Conservation (phyloP, 2,888 invertebrate genomes). For the Idaea biselata region DNA sequence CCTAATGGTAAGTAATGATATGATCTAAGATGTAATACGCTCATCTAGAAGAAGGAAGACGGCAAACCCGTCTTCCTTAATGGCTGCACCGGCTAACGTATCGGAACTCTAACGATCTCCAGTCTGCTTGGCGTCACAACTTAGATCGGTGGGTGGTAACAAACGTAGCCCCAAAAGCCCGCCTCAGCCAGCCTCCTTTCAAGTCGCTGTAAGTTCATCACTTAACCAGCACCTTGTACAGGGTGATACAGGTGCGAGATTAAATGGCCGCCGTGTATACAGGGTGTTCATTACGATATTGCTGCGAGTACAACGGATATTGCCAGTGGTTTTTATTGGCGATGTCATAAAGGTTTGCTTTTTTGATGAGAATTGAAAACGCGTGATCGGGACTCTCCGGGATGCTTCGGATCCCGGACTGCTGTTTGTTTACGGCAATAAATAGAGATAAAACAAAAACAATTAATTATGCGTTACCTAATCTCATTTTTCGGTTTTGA, state of each 20-base stretch:
- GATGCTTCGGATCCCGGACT: slow-evolving; percentile 9
- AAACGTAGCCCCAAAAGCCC: too few species aligned
- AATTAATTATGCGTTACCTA: background rate
- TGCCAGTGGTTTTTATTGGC: slow-evolving; percentile 73
- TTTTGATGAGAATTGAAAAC: slow-evolving; percentile 79
- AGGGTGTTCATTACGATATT: slow-evolving; percentile 80
- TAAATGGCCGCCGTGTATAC: slow-evolving; percentile 77
- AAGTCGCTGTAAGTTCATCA: slow-evolving; percentile 27
- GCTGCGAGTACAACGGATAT: slow-evolving; percentile 70
- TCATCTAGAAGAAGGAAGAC: too few species aligned
- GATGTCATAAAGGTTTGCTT: slow-evolving; percentile 72
- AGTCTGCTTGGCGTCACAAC: too few species aligned
- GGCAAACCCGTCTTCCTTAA: too few species aligned
- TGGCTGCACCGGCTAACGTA: too few species aligned
- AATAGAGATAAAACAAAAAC: background rate
- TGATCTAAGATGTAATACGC: too few species aligned
- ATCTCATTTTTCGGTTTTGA: too few species aligned
- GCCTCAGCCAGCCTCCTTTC: too few species aligned
- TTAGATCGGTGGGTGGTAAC: too few species aligned
- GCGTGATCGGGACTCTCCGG: slow-evolving; percentile 45
- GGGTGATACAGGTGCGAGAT: slow-evolving; percentile 78
- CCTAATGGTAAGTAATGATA: too few species aligned
- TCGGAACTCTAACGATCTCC: too few species aligned
- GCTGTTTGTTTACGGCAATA: background rate
- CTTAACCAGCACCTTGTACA: slow-evolving; percentile 43